Base-by-base conservation (phyloP, 2,888 invertebrate genomes). In the Harmothoe impar region DNA sequence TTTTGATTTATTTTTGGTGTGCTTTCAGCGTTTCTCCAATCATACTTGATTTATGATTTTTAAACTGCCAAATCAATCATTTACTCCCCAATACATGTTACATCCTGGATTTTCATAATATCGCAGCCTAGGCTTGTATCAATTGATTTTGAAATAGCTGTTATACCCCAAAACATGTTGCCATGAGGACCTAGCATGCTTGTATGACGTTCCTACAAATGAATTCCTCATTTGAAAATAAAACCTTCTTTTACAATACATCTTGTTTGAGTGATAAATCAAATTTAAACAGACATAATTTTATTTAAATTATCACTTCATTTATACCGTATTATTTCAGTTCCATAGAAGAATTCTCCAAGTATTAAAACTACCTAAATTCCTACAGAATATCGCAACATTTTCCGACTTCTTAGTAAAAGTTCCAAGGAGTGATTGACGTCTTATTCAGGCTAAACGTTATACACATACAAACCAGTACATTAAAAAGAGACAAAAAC, bases 11-110 rank as follows among this genome's bases (percentile, higher is more conserved):
- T 62, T 62, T 62, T n/a, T n/a, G 5, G 43, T 43, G 43, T 43
- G 43, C 62, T 62, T n/a, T 62, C 62, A 20, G 15, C 20, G 15
- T 62, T n/a, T n/a, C 62, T 5, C 20, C 1, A n/a, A 62, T 62
- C 62, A 62, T 43, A 43, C 3, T 62, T 62, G 62, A 20, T 62
- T 62, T 20, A 62, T n/a, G 62, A 62, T 62, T n/a, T 12, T 12
- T 12, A 62, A n/a, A 62, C 62, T 62, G 62, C 62, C 62, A 62
- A 62, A n/a, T 62, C n/a, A 62, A n/a, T 62, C 23, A 62, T 62
- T 20, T 62, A 10, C 43, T 43, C 43, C 43, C 43, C 43, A 43
- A 10, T 43, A 43, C 3, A 10, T 10, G 43, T 43, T 43, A 43
- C 43, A 43, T 43, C 43, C 43, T 43, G 10, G 43, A 43, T 43